These are phyloP conservation scores for Tolypeutes matacus DNA, from an alignment of 2,797 vertebrate genomes.

Conservation along the genomic window DNA sequence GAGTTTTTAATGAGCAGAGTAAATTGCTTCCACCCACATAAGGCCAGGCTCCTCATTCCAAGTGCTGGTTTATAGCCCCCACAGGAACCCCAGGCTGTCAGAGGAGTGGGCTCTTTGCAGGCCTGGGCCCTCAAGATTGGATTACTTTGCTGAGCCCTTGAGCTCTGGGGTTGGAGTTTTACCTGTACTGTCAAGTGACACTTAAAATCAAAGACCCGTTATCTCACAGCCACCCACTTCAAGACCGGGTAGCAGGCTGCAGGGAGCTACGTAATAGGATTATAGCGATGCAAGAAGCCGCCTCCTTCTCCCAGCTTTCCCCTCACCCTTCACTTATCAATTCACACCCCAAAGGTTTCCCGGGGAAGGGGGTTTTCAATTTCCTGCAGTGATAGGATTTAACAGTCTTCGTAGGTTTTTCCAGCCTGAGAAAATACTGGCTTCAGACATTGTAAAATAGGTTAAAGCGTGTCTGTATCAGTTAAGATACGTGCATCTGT, in stretches of 20 bases:
- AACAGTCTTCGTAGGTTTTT: background rate
- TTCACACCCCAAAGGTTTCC: background rate
- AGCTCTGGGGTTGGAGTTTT: background rate
- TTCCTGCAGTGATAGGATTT: constrained; percentile 17
- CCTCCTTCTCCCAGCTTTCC: background rate
- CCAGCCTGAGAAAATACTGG: constrained; percentile 17
- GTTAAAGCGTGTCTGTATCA: background rate
- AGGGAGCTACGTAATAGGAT: constrained; percentile 42
- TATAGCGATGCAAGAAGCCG: background rate
- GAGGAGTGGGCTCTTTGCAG: background rate
- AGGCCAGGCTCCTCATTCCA: background rate
- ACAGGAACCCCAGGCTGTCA: no score
- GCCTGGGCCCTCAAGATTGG: background rate
- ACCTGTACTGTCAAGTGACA: background rate
- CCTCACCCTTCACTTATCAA: background rate
- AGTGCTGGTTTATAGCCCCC: background rate
- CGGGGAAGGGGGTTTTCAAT: constrained; percentile 24
- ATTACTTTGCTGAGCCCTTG: background rate
- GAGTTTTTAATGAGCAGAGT: background rate
- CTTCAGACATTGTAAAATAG: background rate
- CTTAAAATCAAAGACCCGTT: constrained; percentile 30
- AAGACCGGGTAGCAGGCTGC: background rate
- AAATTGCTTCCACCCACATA: constrained; percentile 17
- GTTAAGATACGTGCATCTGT: background rate
- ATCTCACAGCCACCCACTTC: background rate